Percentiles rank a stretch among this genome's conserved stretches.
Conservation (phyloP, 2,113 vertebrate species). For the Poecilia latipinna region DNA sequence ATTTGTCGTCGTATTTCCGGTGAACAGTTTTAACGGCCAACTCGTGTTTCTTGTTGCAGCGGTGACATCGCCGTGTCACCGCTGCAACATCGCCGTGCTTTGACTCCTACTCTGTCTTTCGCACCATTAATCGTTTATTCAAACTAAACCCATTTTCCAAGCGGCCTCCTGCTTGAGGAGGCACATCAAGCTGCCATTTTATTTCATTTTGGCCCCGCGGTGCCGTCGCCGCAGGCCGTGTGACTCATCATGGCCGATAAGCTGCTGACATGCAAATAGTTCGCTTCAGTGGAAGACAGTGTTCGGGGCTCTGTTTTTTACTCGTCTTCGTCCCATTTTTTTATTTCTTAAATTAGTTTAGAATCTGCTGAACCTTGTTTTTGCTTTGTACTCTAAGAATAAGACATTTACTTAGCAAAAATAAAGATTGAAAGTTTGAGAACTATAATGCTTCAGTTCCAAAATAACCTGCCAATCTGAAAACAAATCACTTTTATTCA, state of each 20-base stretch:
- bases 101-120: not conserved
- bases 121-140: not conserved
- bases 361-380: no score
- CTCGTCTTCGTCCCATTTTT: no score
- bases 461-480: no score
- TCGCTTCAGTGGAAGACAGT: slow-evolving; percentile 15
- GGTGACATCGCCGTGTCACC: no score
- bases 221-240: slow-evolving; percentile 19
- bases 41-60: no score
- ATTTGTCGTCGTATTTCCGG: not conserved
- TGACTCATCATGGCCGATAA: slow-evolving; percentile 59
- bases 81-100: not conserved
- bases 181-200: not conserved
- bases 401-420: no score
- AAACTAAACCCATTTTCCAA: not conserved
- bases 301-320: not conserved
- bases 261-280: slow-evolving; percentile 64
- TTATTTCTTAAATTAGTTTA: no score
- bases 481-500: no score
- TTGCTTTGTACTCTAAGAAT: no score
- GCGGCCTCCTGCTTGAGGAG: not conserved
- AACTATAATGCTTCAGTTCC: no score
- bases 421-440: no score
- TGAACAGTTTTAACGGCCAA: not conserved
- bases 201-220: not conserved